Percentiles rank a stretch among this genome's conserved stretches.
Conservation (phyloP, 1,140 invertebrate species). For the Camponotus pennsylvanicus region DNA sequence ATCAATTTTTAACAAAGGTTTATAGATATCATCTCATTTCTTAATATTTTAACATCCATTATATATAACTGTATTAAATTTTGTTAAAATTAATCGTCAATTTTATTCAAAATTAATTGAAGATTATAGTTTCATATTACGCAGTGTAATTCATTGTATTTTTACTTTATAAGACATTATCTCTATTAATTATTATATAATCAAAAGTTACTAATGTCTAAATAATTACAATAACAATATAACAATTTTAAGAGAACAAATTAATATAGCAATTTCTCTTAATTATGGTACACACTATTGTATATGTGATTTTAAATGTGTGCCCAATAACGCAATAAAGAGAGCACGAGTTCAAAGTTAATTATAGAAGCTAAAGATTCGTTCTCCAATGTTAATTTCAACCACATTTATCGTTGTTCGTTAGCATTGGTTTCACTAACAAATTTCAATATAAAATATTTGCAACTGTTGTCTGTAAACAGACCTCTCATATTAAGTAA, state of each 20-base stretch:
- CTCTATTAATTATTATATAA: neutral
- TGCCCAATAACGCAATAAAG: conserved; percentile 12
- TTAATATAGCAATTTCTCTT: neutral
- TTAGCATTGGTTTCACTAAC: conserved; percentile 3
- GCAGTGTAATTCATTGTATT: neutral
- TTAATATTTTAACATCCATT: neutral
- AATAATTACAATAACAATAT: neutral
- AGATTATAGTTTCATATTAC: neutral
- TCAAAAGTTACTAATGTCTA: conserved; percentile 4
- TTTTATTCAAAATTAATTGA: neutral
- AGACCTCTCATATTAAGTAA: neutral
- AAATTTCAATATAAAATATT: conserved; percentile 7
- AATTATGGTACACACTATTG: neutral
- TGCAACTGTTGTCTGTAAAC: neutral
- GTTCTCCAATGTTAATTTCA: neutral
- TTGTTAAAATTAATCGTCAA: too few species aligned
- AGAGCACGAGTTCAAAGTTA: conserved; percentile 1
- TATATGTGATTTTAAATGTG: conserved; percentile 3
- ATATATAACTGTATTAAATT: neutral
- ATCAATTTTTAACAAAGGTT: neutral
- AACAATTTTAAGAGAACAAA: neutral
- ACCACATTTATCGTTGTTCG: conserved; percentile 11
- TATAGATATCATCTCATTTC: too few species aligned
- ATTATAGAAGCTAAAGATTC: conserved; percentile 26
- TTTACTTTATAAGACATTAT: neutral